Evolutionary conservation across 2,113 vertebrate genomes (phyloP), one percentile per base, ranked within the genome.

Genomic region (Petroica traversi): DNA sequence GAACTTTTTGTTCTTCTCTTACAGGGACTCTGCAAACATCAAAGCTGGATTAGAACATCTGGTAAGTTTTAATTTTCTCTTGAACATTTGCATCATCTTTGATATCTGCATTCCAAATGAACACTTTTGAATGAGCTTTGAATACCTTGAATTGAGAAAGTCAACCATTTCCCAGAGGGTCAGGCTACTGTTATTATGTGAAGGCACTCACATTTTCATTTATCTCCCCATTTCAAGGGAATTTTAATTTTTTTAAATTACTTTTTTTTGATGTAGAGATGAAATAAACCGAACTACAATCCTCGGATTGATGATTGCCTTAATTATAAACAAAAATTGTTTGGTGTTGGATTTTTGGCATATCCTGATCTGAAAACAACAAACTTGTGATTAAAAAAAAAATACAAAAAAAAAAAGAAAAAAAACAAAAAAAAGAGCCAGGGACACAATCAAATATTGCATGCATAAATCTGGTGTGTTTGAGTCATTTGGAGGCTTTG

Each of bases 21-120:
- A 94, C 98, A 99, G 99, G 98, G 99, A 99, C 49, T 89, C 97
- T 89, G 98, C 80, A 92, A 99, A 98, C 98, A 98, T 99, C 98
- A 99, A 99, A 99, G 98, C 96, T 97, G 98, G 98, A 98, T 99
- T 99, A 98, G 99, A 99, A 98, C 99, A 99, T 99, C 99, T 99
- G 99, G 99, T 99, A 99, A 99, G 98, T 99, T 98, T 97, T 98
- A 97, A 98, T 98, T 99, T 97, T 96, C 98, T 98, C 98, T 98
- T 98, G 97, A 98, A 98, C 97, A 98, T 98, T 98, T 98, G 98
- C 98, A 98, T 98, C 97, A 97, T 98, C 98, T 99, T 98, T 99
- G 98, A 98, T 99, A 98, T 98, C 98, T 98, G 98, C 98, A 98
- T 99, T 98, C 98, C 97, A 98, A 98, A 99, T 99, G 98, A 99